phyloP scores from a whole-genome alignment of 2,888 invertebrate genomes.

The Empis livida region DNA sequence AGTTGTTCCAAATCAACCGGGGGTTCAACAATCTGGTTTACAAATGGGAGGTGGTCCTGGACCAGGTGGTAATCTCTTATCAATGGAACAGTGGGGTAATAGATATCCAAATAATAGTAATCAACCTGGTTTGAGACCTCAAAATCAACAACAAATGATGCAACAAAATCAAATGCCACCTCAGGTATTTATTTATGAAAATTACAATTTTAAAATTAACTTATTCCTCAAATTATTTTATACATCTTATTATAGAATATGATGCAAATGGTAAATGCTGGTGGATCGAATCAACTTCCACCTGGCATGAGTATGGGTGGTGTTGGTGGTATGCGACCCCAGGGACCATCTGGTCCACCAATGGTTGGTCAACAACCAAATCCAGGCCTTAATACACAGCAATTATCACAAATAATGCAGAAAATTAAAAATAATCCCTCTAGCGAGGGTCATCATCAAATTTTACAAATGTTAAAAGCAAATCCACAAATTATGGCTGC shows the following conservation, averaged over 20 bases:
- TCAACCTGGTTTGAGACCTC: conserved; percentile 36
- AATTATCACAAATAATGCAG: conserved; percentile 74
- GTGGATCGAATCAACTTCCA: conserved; percentile 27
- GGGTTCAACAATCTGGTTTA: conserved; percentile 18
- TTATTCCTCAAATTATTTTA: conserved; percentile 3
- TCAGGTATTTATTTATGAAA: conserved; percentile 17
- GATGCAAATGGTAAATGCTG: conserved; percentile 29
- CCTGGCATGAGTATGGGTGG: conserved; percentile 20
- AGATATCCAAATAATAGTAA: conserved; percentile 36
- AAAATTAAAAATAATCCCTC: conserved; percentile 82
- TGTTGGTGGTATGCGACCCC: conserved; percentile 35
- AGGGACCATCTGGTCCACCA: conserved; percentile 18
- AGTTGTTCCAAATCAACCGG: conserved; percentile 27
- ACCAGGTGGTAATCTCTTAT: conserved; percentile 39
- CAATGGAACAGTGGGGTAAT: conserved; percentile 44
- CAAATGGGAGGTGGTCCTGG: conserved; percentile 14
- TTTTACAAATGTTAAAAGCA: conserved; percentile 78
- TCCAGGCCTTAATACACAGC: conserved; percentile 39
- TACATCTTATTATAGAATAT: conserved; percentile 21
- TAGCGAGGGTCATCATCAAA: conserved; percentile 83
- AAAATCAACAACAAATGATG: conserved; percentile 38
- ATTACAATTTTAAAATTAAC: neutral
- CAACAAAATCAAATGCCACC: conserved; percentile 33
- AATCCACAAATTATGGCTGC: conserved; percentile 94
- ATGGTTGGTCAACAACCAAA: conserved; percentile 31